Evolutionary conservation across 2,797 vertebrate genomes (phyloP).

Genomic region (Mormyrops attenuatus): DNA sequence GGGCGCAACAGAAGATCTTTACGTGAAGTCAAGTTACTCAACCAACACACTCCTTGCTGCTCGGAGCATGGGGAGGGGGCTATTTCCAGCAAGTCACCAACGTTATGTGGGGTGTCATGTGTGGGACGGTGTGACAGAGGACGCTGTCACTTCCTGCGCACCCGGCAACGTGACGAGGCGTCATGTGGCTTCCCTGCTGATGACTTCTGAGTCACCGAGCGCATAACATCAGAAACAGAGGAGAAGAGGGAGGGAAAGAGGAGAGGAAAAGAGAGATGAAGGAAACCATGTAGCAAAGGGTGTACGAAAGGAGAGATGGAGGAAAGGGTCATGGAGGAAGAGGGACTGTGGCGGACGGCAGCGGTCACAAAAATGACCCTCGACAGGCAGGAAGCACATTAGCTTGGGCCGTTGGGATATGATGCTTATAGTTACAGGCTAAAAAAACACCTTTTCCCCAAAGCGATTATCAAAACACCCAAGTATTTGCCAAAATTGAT

Average conservation of each 20-base stretch:
- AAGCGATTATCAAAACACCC: background rate
- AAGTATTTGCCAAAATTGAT: background rate
- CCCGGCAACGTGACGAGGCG: background rate
- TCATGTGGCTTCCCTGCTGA: conserved; percentile 16
- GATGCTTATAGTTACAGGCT: background rate
- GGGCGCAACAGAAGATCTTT: background rate
- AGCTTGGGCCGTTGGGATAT: background rate
- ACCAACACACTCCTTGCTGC: background rate
- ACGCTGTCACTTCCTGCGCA: conserved; percentile 11
- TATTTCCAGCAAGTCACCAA: background rate
- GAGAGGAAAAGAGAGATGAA: background rate
- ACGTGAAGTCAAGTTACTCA: background rate
- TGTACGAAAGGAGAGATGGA: no score
- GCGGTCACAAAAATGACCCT: background rate
- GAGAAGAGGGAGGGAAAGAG: background rate
- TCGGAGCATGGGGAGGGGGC: background rate
- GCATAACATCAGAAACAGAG: background rate
- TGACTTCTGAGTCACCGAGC: conserved; percentile 13
- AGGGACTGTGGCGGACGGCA: background rate
- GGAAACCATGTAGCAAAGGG: background rate
- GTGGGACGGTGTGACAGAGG: conserved; percentile 17
- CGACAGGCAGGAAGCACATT: background rate
- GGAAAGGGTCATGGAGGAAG: background rate
- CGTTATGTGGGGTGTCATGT: background rate
- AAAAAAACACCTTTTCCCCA: background rate